Conservation (phyloP, 2,888 invertebrate species). For the Andricus curvator region DNA sequence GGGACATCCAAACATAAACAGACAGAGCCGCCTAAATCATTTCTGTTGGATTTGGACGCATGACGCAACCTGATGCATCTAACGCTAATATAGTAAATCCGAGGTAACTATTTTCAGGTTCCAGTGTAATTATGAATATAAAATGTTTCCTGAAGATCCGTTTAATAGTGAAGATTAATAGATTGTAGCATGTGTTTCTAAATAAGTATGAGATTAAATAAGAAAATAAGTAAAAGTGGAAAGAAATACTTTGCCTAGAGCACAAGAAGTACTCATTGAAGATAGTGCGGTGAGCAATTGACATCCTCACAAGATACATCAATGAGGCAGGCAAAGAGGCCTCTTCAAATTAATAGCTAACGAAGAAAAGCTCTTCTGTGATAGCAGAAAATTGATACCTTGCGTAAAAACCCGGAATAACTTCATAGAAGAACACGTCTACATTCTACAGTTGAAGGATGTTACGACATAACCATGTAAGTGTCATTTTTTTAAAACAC, state of each 20-base stretch:
- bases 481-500: no score
- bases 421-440: not conserved
- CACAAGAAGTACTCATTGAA: conserved; percentile 11
- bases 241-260: not conserved
- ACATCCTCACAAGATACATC: conserved; percentile 11
- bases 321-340: not conserved
- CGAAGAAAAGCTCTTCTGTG: not conserved
- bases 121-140: not conserved
- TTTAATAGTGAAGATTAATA: not conserved
- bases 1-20: no score
- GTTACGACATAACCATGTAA: no score
- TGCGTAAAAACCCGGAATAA: not conserved
- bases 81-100: no score
- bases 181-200: not conserved
- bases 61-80: no score
- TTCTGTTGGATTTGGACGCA: no score
- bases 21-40: no score
- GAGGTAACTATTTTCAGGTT: no score
- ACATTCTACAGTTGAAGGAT: not conserved
- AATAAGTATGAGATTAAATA: not conserved
- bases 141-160: not conserved
- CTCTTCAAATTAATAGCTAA: conserved; percentile 12
- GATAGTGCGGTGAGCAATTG: not conserved
- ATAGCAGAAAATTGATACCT: not conserved
- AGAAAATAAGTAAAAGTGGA: not conserved